Evolutionary conservation across 2,797 vertebrate genomes (phyloP), one percentile per base, ranked within the genome.

Genomic region (Enteromius trimaculatus): DNA sequence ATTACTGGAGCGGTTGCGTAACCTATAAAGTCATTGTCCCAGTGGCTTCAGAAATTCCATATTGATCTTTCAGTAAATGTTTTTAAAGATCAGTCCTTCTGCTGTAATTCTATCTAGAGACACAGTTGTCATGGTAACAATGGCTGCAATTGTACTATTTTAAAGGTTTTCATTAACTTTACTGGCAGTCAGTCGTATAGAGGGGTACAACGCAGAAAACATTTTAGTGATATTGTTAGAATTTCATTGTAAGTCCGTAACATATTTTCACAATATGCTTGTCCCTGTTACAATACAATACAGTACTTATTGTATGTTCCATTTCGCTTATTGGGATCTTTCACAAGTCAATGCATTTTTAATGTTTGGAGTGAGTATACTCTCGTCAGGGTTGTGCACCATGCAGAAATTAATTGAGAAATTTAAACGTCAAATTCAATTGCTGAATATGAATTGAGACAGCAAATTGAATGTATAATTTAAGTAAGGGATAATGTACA

Each of bases 91-190:
- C 81, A 34, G 26, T 62, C 70, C 42, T 68, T 58, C 49, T 49
- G 31, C 66, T 51, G 76, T 71, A 79, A 84, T 42, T 14, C 70
- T 37, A 65, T 34, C 62, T 42, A 55, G 66, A 74, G 21, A 47
- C 58, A 55, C 3, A 6, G 60, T 72, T 71, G 51, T 77, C 49
- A 65, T 77, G 44, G 51, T 26, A 60, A 81, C 44, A 82, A 2
- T 42, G 62, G 4, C 42, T 42, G 70, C 62, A 60, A 82, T 76
- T 58, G 10, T 49, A 79, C 82, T 66, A 58, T 79, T 79, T 82
- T 39, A 58, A 55, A 44, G 51, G 53, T 77, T 49, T 71, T 58
- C 23, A 37, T 77, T 51, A 64, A 55, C 53, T 74, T 80, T 79
- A 44, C 84, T 81, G 84, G 64, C 55, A 42, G 23, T 3, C 9